phyloP scores from a whole-genome alignment of 2,888 invertebrate species.

The Lagria hirta region DNA sequence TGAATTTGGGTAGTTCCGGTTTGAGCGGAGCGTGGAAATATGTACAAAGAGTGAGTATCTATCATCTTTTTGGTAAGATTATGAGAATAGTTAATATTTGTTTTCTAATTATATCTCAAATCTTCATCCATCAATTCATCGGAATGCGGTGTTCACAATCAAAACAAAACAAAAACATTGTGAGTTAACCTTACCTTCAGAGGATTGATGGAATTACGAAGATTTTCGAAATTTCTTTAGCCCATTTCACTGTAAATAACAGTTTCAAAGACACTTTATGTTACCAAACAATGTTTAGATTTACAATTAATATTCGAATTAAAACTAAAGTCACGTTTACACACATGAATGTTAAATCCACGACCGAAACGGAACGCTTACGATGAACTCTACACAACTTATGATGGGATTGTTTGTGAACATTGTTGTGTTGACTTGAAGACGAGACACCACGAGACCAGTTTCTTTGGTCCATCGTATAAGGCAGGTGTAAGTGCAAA shows the following conservation, averaged over 20 bases:
- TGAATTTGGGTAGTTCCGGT: too few species aligned
- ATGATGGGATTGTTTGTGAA: slow-evolving; percentile 15
- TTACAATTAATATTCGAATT: too few species aligned
- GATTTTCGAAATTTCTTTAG: slow-evolving; percentile 3
- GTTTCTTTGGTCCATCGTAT: slow-evolving; percentile 24
- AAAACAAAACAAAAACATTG: slow-evolving; percentile 27
- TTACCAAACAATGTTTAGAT: slow-evolving; percentile 1
- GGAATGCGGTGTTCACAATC: slow-evolving; percentile 27
- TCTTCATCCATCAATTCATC: slow-evolving; percentile 22
- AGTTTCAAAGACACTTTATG: slow-evolving; percentile 10
- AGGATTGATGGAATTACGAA: slow-evolving; percentile 3
- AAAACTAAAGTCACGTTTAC: too few species aligned
- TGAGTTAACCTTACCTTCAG: slow-evolving; percentile 24
- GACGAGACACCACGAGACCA: slow-evolving; percentile 21
- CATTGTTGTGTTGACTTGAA: slow-evolving; percentile 13
- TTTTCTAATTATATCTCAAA: slow-evolving; percentile 28
- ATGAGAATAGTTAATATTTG: too few species aligned
- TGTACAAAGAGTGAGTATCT: too few species aligned
- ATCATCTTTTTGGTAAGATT: too few species aligned
- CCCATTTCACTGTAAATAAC: slow-evolving; percentile 10
- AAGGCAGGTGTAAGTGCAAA: slow-evolving; percentile 19
- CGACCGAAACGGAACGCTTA: slow-evolving; percentile 12
- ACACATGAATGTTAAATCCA: slow-evolving; percentile 10
- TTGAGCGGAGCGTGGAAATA: too few species aligned
- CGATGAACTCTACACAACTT: slow-evolving; percentile 12